Base-by-base conservation (phyloP, 2,113 vertebrate genomes). In the Chionodraco myersi region DNA sequence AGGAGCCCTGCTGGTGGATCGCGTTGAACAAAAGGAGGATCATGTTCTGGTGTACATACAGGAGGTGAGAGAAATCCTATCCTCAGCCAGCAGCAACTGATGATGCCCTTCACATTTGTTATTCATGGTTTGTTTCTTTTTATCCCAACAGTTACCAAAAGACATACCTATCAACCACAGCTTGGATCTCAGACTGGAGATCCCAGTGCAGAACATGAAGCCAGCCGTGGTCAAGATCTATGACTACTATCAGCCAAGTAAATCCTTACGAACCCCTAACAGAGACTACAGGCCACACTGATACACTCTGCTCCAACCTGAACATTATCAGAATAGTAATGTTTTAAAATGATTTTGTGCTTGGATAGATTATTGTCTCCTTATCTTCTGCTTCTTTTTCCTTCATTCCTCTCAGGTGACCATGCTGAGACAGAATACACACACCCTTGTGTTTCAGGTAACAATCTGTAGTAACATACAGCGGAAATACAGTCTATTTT, bases 231-330 rank as follows among this genome's bases (percentile, higher is more conserved):
- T 97, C 71, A 91, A 92, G 87, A 88, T 94, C 84, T 96, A 96
- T 1, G 96, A 97, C 91, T 97, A 96, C 88, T 97, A 98, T 23
- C 95, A 97, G 85, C 94, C 95, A 88, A 95, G 96, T 97, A 92
- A 95, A 85, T 7, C 45, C 59, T 6, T 21, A 44, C 7, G 6
- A 21, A 0, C 14, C 9, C 9, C 47, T 47, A 10, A 48, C 10
- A 45, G 14, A 66, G 3, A 30, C 15, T 47, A n/a, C 18, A 21
- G 13, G 47, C 9, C 30, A 21, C 23, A 68, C 30, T 54, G 6
- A n/a, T 16, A 52, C 2, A 2, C n/a, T 7, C 11, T 52, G 58
- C 15, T 36, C 16, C 26, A 67, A 34, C 2, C 3, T 44, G 3
- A 49, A 48, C 61, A 23, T 23, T 23, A 5, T 36, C 15, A n/a